Base-by-base conservation (phyloP, 2,888 invertebrate species). In the Drosophila helvetica region DNA sequence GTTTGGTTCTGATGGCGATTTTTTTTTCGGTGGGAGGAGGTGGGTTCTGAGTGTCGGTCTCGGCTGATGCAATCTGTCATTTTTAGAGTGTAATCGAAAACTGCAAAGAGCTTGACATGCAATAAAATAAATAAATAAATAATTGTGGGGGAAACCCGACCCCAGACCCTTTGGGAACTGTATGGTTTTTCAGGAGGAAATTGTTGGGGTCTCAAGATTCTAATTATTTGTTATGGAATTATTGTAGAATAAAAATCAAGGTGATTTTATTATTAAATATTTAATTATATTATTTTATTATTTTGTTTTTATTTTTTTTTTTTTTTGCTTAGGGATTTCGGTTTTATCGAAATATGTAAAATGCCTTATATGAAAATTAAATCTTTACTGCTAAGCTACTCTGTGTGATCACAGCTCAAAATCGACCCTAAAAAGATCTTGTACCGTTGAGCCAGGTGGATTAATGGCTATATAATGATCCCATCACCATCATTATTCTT, bases 61-160 rank as follows among this genome's bases (percentile, higher is more conserved):
- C 17, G 46, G 64, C 78, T 86, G 87, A 86, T 81, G 81, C 74
- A 84, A 86, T 81, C 59, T 61, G 54, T 43, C 51, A 56, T 45
- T 22, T 45, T 42, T 18, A 48, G 22, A 17, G 12, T 67, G 71
- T 50, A 74, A 80, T 67, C 6, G 27, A 56, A 48, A 18, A 18
- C 19, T 4, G 10, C 27, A 38, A 45, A 1, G 18, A 38, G 57
- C 46, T 38, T 46, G 22, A 15, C 18, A 46, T 19, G 68, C 45
- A 54, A 4, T 25, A 61, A 55, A 45, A n/a, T 6, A 19, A 50
- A 7, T 25, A 61, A 60, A 45, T 19, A 6, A 19, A 9, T 22
- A 22, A 25, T 15, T 15, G 3, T 19, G 17, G 3, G 19, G 17
- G 10, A 17, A 46, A 63, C 27, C 25, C 38, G 17, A 38, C 1